Percentiles rank a stretch among this genome's conserved stretches.
phyloP scores from a whole-genome alignment of 1,140 invertebrate genomes.

The Idris sp. region DNA sequence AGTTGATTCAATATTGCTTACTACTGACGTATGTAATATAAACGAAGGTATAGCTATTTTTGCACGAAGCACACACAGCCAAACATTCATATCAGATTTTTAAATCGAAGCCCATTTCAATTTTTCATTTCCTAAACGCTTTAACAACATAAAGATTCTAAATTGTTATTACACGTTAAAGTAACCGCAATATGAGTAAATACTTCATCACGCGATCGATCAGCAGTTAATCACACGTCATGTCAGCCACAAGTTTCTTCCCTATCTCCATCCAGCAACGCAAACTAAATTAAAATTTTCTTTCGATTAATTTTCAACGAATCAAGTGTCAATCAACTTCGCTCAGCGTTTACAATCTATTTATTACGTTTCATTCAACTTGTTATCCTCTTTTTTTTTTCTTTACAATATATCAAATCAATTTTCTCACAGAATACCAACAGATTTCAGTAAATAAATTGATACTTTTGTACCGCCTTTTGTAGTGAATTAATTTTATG shows the following conservation, averaged over 20 bases:
- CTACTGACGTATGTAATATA: not conserved
- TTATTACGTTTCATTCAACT: too few relatives aligned
- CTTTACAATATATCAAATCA: too few relatives aligned
- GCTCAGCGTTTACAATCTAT: too few relatives aligned
- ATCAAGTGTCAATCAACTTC: conserved; percentile 30
- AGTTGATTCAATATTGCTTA: too few relatives aligned
- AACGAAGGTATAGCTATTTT: not conserved
- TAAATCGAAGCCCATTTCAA: conserved; percentile 33
- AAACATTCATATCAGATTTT: conserved; percentile 25
- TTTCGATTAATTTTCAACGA: conserved; percentile 39
- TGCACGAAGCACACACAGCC: conserved; percentile 5
- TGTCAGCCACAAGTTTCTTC: conserved; percentile 45
- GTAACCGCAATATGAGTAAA: conserved; percentile 51
- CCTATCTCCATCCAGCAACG: conserved; percentile 37
- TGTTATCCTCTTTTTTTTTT: too few relatives aligned
- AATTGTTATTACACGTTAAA: conserved; percentile 56
- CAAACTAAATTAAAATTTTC: conserved; percentile 40
- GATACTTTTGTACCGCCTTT: too few relatives aligned
- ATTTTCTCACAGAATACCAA: too few relatives aligned
- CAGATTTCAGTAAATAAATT: too few relatives aligned
- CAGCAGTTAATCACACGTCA: conserved; percentile 55
- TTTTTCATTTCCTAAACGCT: conserved; percentile 43
- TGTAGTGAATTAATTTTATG: too few relatives aligned
- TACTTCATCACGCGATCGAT: conserved; percentile 54
- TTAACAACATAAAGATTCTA: conserved; percentile 41